Base-by-base conservation (phyloP, 2,113 vertebrate species). In the Sula dactylatra region DNA sequence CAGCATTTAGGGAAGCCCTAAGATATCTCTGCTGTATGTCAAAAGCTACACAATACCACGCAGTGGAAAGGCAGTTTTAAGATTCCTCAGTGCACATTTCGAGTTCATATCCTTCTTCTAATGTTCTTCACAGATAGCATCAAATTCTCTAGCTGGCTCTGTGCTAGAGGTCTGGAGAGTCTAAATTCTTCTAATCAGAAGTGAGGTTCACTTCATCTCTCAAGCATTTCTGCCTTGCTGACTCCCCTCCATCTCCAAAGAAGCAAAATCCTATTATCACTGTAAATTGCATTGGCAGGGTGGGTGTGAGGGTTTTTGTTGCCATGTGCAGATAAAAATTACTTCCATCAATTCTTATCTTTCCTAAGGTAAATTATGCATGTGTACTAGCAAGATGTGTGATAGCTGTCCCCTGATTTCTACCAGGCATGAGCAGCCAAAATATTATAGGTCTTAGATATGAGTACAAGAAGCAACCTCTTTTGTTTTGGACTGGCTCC, bases 281-380 rank as follows among this genome's bases (percentile, higher is more conserved):
- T 74, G 77, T 67, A 89, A 86, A 94, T 71, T 84, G 22, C 61
- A 47, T 55, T 93, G 72, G 50, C 67, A 71, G 29, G 3, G 16
- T 55, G 47, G 38, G 44, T 84, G 47, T 32, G 74, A 87, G 65
- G 2, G 15, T 7, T 54, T 96, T 82, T 74, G 38, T 70, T 90
- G 80, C 50, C 56, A 56, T n/a, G 44, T 56, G 78, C 66, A 95
- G 86, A 93, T 69, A 87, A 94, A 94, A 95, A 91, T 89, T 84
- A 47, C 29, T 79, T 65, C 66, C 26, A 91, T 56, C 34, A 52
- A 72, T 67, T 85, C 78, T 89, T 87, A 95, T 91, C 69, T 94
- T 88, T 87, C 47, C 69, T 84, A 52, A 74, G 47, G 83, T 96
- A 92, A 94, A 91, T 86, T 62, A 72, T 79, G 72, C 55, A 47